A percentile compares a stretch with the other conserved stretches of the same genome.
Conservation (phyloP, 2,797 vertebrate genomes). For the Aythya fuligula region DNA sequence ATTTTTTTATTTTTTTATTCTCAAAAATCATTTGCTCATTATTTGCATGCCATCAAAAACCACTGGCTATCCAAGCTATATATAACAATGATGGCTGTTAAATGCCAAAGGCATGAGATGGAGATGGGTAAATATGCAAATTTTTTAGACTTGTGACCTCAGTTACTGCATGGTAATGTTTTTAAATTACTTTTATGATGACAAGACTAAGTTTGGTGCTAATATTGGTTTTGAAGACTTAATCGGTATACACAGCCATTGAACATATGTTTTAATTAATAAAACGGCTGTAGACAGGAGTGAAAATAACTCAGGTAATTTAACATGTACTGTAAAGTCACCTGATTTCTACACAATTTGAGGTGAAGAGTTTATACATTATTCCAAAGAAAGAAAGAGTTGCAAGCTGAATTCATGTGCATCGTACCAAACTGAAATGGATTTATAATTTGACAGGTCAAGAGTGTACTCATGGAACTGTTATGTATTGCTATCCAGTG, state of each 20-base stretch:
- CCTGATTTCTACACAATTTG: slow-evolving; percentile 45
- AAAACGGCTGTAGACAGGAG: slow-evolving; percentile 6
- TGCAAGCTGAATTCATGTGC: slow-evolving; percentile 27
- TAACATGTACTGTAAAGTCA: slow-evolving; percentile 3
- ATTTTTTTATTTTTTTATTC: background rate
- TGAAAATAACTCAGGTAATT: slow-evolving; percentile 36
- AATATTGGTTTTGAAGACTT: slow-evolving; percentile 57
- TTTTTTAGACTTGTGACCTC: slow-evolving; percentile 63
- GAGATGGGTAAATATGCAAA: slow-evolving; percentile 64
- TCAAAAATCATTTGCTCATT: slow-evolving; percentile 8
- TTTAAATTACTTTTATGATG: slow-evolving; percentile 70
- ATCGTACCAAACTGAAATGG: background rate
- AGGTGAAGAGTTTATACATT: slow-evolving; percentile 37
- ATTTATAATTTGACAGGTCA: slow-evolving; percentile 39
- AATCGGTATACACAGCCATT: slow-evolving; percentile 15
- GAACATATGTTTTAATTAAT: slow-evolving; percentile 54
- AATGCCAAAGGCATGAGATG: slow-evolving; percentile 37
- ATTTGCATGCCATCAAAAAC: slow-evolving; percentile 27
- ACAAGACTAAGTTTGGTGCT: slow-evolving; percentile 57
- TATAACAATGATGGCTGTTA: slow-evolving; percentile 21
- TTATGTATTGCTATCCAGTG: background rate
- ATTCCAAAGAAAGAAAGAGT: slow-evolving; percentile 46
- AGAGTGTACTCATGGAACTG: slow-evolving; percentile 46
- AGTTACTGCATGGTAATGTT: slow-evolving; percentile 59
- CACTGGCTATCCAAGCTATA: background rate